Evolutionary conservation across 1,140 invertebrate genomes (phyloP).

Genomic region (Apis cerana): DNA sequence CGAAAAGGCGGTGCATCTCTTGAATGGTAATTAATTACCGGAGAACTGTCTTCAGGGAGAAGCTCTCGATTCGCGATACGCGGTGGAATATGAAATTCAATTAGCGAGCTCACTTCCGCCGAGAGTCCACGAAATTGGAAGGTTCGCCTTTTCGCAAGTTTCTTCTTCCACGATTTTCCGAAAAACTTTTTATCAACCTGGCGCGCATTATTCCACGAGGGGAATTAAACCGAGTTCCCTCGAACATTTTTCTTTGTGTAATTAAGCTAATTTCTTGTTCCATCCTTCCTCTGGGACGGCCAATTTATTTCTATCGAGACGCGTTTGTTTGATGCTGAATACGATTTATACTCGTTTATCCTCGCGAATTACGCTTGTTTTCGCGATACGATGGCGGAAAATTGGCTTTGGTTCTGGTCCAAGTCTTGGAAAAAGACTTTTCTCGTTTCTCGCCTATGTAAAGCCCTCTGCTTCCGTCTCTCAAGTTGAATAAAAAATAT

Average conservation of each 20-base stretch:
- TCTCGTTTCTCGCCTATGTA: background rate
- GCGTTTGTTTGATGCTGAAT: background rate
- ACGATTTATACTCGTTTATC: background rate
- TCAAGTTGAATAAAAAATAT: too few relatives aligned
- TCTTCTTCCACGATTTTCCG: slow-evolving; percentile 15
- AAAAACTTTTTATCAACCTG: slow-evolving; percentile 19
- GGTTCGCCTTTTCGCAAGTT: background rate
- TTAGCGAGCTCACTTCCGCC: slow-evolving; percentile 39
- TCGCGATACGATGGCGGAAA: background rate
- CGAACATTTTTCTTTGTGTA: background rate
- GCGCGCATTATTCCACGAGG: too few relatives aligned
- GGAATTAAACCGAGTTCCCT: background rate
- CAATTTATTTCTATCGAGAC: background rate
- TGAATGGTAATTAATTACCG: slow-evolving; percentile 61
- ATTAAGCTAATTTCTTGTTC: background rate
- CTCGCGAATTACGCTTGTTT: background rate
- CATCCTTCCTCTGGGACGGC: background rate
- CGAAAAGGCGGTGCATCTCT: background rate
- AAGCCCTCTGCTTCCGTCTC: too few relatives aligned
- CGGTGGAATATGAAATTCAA: slow-evolving; percentile 57
- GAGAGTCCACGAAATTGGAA: slow-evolving; percentile 19
- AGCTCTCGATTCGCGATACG: slow-evolving; percentile 44
- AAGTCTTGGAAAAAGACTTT: background rate
- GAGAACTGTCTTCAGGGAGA: slow-evolving; percentile 10
- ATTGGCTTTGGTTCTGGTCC: slow-evolving; percentile 12